Evolutionary conservation across 2,888 invertebrate genomes (phyloP), one percentile per base, ranked within the genome.

Genomic region (Ctenicera cuprea): DNA sequence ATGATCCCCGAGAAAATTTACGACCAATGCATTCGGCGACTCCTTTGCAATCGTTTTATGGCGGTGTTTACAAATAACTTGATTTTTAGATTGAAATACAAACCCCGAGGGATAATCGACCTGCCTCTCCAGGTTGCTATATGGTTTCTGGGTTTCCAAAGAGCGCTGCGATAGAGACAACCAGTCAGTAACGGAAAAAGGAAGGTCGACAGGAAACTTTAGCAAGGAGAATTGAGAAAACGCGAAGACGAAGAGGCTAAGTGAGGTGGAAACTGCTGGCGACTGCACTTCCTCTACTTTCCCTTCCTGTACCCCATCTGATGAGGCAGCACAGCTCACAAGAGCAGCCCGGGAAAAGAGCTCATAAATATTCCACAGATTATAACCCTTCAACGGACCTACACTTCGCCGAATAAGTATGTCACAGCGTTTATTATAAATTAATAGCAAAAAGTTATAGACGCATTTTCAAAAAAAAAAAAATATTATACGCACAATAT

Each of bases 241-340:
- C 77, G 79, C 78, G 81, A 78, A 80, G 80, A 78, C 79, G 79
- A 78, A 80, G 72, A 77, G 79, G 75, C 73, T 79, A 81, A 83
- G 79, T 81, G 81, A 82, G 77, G 78, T 80, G 83, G 82, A 83
- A 82, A 82, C 80, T 80, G 83, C 83, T 81, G 81, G 79, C 82
- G 80, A 79, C 78, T 80, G 81, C 82, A 80, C 76, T 79, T 75
- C 76, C 77, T 75, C 69, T 71, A 52, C 70, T 78, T 77, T 73
- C 74, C 66, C 74, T 76, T 74, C 68, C 73, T 75, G 71, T 72
- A 64, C 71, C 65, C 71, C 71, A 64, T 57, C 71, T 77, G 78
- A 78, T 75, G 76, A 76, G 68, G 61, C 73, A 75, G 75, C 78
- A 76, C 73, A 63, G 70, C 68, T 74, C 54, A 74, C 65, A 74